Conservation (phyloP, 2,888 invertebrate genomes). For the Cephus runcator region DNA sequence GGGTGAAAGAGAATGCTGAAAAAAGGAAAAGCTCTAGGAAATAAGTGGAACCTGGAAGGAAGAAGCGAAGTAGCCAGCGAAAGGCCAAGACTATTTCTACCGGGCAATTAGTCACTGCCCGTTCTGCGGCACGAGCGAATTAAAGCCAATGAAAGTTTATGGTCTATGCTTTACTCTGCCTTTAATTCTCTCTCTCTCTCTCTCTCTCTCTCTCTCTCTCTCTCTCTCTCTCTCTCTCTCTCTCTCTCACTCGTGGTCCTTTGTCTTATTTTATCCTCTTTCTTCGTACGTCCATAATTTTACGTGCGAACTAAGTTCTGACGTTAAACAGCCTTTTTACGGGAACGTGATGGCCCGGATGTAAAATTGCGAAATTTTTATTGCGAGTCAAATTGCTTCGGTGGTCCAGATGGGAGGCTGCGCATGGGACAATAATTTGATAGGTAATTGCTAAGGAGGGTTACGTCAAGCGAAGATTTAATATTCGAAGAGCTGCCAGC, state of each 20-base stretch:
- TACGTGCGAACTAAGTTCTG: not conserved
- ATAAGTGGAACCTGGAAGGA: not conserved
- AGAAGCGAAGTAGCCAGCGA: not conserved
- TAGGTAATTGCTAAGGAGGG: not conserved
- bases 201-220: slow-evolving; percentile 3
- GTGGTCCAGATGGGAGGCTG: not conserved
- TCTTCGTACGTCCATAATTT: not conserved
- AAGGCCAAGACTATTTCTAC: slow-evolving; percentile 14
- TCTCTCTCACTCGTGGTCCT: not conserved
- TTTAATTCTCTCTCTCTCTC: not conserved
- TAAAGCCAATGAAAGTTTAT: slow-evolving; percentile 39
- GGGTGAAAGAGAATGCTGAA: slow-evolving; percentile 1
- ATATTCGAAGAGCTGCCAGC: not conserved
- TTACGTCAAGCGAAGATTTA: not conserved
- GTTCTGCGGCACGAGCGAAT: slow-evolving; percentile 32
- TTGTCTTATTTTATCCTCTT: not conserved
- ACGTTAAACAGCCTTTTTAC: not conserved
- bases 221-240: slow-evolving; percentile 2
- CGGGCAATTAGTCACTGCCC: slow-evolving; percentile 37
- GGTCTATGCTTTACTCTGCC: slow-evolving; percentile 12
- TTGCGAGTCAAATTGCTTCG: not conserved
- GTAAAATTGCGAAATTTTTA: not conserved
- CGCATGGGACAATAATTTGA: not conserved
- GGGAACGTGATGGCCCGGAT: not conserved
- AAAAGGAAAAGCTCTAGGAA: no score